These are phyloP conservation scores for Deroplatys truncata DNA, from an alignment of 2,888 invertebrate genomes.

Conservation along the genomic window DNA sequence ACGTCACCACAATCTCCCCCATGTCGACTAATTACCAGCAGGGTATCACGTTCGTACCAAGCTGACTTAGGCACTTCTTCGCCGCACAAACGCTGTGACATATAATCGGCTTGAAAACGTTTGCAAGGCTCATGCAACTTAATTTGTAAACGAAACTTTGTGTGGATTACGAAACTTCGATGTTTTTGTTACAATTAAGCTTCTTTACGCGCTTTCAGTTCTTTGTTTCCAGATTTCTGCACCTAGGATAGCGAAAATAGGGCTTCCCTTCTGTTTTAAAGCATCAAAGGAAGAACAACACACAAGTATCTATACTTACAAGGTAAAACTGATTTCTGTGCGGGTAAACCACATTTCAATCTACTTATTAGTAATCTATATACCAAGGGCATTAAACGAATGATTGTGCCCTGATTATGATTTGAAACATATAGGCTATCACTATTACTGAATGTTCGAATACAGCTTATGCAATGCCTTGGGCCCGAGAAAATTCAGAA, in stretches of 20 bases:
- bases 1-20: not conserved
- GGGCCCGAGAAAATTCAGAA: too few relatives aligned
- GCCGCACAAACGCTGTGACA: not conserved
- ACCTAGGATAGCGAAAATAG: not conserved
- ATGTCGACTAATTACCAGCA: not conserved
- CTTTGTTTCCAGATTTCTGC: not conserved
- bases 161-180: not conserved
- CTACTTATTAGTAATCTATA: too few relatives aligned
- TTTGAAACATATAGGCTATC: too few relatives aligned
- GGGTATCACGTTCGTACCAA: not conserved
- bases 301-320: too few relatives aligned
- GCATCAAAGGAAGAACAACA: not conserved
- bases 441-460: too few relatives aligned
- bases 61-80: not conserved
- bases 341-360: too few relatives aligned
- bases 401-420: too few relatives aligned
- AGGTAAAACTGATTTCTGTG: too few relatives aligned
- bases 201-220: not conserved
- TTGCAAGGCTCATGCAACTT: not conserved
- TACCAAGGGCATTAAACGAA: too few relatives aligned
- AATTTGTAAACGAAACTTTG: not conserved
- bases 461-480: too few relatives aligned
- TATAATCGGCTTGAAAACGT: not conserved
- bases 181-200: not conserved
- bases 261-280: not conserved